Percentiles rank a stretch among this genome's conserved stretches.
Conservation (phyloP, 2,888 invertebrate genomes). For the Actias luna region DNA sequence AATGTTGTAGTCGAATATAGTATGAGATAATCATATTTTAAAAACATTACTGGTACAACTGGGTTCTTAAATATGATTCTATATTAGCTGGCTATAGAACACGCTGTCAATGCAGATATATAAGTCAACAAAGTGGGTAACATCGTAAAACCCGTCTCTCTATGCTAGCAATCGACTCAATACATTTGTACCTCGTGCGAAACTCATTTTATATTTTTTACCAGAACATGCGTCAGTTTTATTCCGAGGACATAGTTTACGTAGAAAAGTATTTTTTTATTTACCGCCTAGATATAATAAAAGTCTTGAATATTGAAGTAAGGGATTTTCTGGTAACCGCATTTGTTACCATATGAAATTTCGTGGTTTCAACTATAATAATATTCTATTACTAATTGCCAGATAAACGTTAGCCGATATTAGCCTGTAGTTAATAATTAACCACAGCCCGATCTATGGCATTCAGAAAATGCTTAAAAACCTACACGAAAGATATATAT, state of each 20-base stretch:
- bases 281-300: neutral
- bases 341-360: too few species aligned
- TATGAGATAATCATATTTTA: neutral
- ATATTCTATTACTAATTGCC: too few species aligned
- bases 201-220: neutral
- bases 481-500: too few species aligned
- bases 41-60: neutral
- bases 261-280: neutral
- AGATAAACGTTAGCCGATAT: too few species aligned
- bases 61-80: neutral
- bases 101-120: neutral
- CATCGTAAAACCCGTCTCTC: neutral
- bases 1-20: too few species aligned
- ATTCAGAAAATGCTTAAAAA: too few species aligned
- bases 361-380: too few species aligned
- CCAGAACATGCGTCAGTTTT: neutral
- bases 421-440: too few species aligned
- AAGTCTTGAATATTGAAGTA: neutral
- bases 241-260: neutral
- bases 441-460: too few species aligned
- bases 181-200: neutral
- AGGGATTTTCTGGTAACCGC: too few species aligned
- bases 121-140: neutral
- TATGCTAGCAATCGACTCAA: constrained; percentile 1
- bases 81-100: neutral